These are phyloP conservation scores for Callyntrura guangdongensis DNA, from an alignment of 2,888 invertebrate species.

Conservation along the genomic window DNA sequence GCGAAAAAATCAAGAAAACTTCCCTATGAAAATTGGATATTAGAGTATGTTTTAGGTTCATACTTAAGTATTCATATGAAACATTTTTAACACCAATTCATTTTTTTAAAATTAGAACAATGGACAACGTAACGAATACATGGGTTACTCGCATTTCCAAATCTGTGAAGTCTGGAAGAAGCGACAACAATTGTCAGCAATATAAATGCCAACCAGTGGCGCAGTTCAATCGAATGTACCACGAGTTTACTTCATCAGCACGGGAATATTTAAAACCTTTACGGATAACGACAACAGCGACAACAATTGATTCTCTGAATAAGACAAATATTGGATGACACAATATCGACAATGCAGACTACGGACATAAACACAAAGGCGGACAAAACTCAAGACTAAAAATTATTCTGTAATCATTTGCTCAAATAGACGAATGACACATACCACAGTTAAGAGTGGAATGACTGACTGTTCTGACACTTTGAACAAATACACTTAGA, in stretches of 20 bases:
- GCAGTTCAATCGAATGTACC: slow-evolving; percentile 41
- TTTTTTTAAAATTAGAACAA: slow-evolving; percentile 69
- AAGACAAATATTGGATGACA: too few species aligned
- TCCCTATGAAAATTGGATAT: slow-evolving; percentile 79
- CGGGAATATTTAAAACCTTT: not conserved
- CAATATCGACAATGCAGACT: too few species aligned
- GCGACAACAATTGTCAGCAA: slow-evolving; percentile 69
- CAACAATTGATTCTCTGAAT: not conserved
- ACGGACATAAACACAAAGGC: not conserved
- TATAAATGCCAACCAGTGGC: slow-evolving; percentile 69
- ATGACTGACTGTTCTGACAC: too few species aligned
- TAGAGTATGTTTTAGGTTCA: slow-evolving; percentile 65
- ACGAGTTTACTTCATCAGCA: not conserved
- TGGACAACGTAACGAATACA: slow-evolving; percentile 72
- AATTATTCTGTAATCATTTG: not conserved
- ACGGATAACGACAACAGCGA: not conserved
- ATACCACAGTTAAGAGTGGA: not conserved
- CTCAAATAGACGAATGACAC: not conserved
- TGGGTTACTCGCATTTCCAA: slow-evolving; percentile 77
- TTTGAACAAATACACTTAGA: too few species aligned
- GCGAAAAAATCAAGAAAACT: slow-evolving; percentile 71
- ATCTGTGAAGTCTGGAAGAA: slow-evolving; percentile 75
- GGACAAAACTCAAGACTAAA: not conserved
- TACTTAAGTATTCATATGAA: too few species aligned
- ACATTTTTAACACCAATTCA: too few species aligned